Evolutionary conservation across 1,140 invertebrate species (phyloP).

Genomic region (Geopemphigus sp.): DNA sequence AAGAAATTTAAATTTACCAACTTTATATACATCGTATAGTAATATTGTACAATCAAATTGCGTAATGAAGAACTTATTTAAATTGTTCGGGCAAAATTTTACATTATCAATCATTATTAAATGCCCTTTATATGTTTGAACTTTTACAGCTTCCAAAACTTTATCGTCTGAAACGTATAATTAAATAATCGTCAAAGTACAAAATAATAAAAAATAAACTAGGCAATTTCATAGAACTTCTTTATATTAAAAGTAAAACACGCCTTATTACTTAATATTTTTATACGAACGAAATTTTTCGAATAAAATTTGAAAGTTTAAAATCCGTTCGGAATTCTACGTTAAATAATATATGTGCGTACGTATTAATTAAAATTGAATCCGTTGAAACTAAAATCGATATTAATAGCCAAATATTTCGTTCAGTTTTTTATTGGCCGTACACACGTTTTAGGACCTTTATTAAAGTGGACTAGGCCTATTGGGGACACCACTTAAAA

Average conservation of each 20-base stretch:
- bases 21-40: constrained; percentile 15
- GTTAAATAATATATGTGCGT: background rate
- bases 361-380: background rate
- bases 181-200: constrained; percentile 21
- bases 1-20: background rate
- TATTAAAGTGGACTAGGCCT: constrained; percentile 47
- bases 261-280: background rate
- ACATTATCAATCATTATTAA: constrained; percentile 12
- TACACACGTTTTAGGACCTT: too few relatives aligned
- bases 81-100: constrained; percentile 17
- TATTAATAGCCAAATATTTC: constrained; percentile 1
- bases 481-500: constrained; percentile 50
- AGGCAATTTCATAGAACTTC: background rate
- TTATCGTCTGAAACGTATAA: constrained; percentile 17
- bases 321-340: background rate
- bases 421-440: background rate
- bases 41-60: constrained; percentile 27
- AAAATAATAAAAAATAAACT: constrained; percentile 10
- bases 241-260: background rate
- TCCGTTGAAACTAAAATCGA: background rate
- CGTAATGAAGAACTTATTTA: background rate
- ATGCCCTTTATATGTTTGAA: background rate
- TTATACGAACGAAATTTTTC: background rate
- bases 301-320: background rate
- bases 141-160: constrained; percentile 15